Conservation (phyloP, 2,113 vertebrate species). For the Gymnocephalus cernua region DNA sequence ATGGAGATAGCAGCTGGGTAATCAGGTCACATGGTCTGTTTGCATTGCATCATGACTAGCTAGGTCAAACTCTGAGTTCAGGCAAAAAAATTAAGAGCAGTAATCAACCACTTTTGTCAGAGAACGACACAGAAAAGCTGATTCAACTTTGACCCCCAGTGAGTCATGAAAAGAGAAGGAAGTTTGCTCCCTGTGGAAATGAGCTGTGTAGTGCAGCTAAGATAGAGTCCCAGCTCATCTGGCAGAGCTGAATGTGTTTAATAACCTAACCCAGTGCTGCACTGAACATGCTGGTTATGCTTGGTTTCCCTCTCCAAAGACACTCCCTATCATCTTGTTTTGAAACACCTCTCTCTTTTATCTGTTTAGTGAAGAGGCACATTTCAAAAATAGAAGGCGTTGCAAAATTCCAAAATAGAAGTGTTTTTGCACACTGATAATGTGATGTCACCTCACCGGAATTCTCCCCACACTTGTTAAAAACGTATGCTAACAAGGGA, state of each 20-base stretch:
- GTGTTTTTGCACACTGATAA: conserved; percentile 42
- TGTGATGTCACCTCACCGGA: conserved; percentile 20
- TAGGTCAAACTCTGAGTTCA: conserved; percentile 36
- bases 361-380: conserved; percentile 51
- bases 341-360: conserved; percentile 43
- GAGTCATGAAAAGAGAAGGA: conserved; percentile 39
- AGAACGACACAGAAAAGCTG: conserved; percentile 2
- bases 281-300: conserved; percentile 48
- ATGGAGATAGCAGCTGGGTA: neutral
- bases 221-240: conserved; percentile 21
- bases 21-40: neutral
- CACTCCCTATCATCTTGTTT: conserved; percentile 44
- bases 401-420: conserved; percentile 54
- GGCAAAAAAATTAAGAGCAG: conserved; percentile 3
- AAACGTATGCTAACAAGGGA: neutral
- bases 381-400: conserved; percentile 67
- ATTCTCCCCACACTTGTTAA: conserved; percentile 33
- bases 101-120: conserved; percentile 33
- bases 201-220: conserved; percentile 12
- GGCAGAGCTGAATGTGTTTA: conserved; percentile 37
- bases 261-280: conserved; percentile 27
- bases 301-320: conserved; percentile 50
- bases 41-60: neutral
- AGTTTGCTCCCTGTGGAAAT: conserved; percentile 24
- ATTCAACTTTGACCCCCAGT: conserved; percentile 45